Percentiles rank a stretch among this genome's conserved stretches.
These are phyloP conservation scores for Athene noctua DNA, from an alignment of 2,113 vertebrate genomes.

Conservation along the genomic window DNA sequence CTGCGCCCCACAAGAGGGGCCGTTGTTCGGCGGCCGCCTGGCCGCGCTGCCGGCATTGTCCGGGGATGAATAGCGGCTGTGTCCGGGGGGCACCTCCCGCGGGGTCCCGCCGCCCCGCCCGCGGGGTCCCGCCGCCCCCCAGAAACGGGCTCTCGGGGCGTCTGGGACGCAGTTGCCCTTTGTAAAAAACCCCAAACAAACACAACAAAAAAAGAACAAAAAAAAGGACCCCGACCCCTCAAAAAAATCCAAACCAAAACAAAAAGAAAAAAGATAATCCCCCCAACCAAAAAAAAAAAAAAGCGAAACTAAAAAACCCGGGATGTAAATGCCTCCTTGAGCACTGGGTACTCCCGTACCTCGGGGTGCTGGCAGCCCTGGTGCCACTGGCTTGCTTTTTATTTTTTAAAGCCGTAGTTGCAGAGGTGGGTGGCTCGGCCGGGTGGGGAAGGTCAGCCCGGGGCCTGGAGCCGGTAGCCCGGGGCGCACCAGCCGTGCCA, in stretches of 20 bases:
- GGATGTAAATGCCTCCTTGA: neutral
- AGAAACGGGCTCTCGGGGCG: neutral
- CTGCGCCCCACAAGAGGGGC: neutral
- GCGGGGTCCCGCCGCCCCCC: neutral
- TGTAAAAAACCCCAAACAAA: neutral
- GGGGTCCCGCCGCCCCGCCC: neutral
- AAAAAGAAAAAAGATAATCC: no score
- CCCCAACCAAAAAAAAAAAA: no score
- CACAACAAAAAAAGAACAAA: neutral
- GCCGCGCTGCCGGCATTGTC: slow-evolving; percentile 27
- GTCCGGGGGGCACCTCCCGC: neutral
- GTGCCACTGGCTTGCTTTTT: neutral
- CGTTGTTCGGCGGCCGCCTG: neutral
- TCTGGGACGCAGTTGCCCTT: neutral
- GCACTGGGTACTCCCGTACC: neutral
- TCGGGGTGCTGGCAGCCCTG: neutral
- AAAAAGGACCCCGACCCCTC: no score
- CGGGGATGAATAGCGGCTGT: neutral
- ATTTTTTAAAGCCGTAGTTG: neutral
- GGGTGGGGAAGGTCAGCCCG: neutral
- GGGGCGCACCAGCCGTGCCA: neutral
- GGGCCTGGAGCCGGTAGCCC: neutral
- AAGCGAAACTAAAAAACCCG: accelerated
- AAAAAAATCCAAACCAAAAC: neutral
- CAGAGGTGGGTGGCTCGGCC: neutral